Percentiles rank a stretch among this genome's conserved stretches.
These are phyloP conservation scores for Acronicta aceris DNA, from an alignment of 2,888 invertebrate genomes.

Conservation along the genomic window DNA sequence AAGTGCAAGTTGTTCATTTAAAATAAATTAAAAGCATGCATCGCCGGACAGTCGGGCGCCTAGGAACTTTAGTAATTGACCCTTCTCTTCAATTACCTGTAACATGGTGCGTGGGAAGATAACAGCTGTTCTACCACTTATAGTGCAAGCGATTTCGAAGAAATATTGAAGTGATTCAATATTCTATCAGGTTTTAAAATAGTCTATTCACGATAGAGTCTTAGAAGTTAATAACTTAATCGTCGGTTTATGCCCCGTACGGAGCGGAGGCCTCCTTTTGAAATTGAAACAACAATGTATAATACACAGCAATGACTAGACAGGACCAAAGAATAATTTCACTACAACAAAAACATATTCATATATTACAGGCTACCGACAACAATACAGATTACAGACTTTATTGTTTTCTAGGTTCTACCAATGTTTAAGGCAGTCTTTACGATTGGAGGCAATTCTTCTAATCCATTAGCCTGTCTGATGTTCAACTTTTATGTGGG, in stretches of 20 bases:
- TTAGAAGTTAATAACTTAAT: constrained; percentile 22
- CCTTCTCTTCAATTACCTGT: constrained; percentile 37
- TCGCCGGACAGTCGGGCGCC: constrained; percentile 24
- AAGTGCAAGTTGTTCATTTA: background rate
- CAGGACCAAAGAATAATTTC: constrained; percentile 61
- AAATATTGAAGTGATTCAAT: constrained; percentile 11
- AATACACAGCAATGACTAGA: constrained; percentile 53
- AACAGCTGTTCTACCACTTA: constrained; percentile 40
- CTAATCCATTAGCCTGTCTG: constrained; percentile 88
- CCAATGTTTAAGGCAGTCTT: constrained; percentile 76
- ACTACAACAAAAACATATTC: constrained; percentile 58
- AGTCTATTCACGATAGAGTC: background rate
- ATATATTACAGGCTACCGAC: constrained; percentile 67
- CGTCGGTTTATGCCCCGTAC: background rate
- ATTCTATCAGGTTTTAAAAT: constrained; percentile 2
- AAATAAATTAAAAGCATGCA: constrained; percentile 27
- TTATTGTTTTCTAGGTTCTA: constrained; percentile 77
- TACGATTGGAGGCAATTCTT: constrained; percentile 86
- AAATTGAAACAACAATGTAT: constrained; percentile 24
- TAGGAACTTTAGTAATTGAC: constrained; percentile 35
- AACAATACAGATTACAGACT: constrained; percentile 73
- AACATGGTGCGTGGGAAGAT: constrained; percentile 56
- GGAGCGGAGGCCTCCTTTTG: background rate
- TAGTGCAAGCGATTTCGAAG: constrained; percentile 6
- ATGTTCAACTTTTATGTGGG: constrained; percentile 87